These are phyloP conservation scores for Strix aluco DNA, from an alignment of 2,113 vertebrate genomes.

Conservation along the genomic window DNA sequence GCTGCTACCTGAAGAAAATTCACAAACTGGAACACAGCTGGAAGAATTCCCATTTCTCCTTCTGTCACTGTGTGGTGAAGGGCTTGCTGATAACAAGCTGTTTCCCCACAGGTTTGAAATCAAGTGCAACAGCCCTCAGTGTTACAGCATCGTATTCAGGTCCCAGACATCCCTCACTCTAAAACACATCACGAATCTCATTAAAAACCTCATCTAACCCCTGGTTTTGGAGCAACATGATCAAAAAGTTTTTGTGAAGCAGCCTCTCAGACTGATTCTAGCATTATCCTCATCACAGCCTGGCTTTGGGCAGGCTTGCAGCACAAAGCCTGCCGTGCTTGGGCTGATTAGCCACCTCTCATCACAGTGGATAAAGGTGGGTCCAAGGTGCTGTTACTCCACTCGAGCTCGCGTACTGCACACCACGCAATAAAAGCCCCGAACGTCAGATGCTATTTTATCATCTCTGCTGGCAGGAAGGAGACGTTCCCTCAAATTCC, in stretches of 20 bases:
- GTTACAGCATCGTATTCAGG: not conserved
- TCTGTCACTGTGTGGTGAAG: not conserved
- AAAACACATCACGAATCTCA: not conserved
- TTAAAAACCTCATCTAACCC: not conserved
- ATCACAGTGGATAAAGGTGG: not conserved
- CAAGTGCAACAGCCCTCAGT: not conserved
- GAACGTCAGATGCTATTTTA: not conserved
- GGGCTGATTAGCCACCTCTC: not conserved
- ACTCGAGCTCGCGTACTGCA: accelerated
- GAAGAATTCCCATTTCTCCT: not conserved
- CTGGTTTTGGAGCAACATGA: not conserved
- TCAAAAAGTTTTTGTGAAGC: not conserved
- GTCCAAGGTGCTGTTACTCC: not conserved
- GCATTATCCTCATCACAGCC: not conserved
- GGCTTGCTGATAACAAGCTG: not conserved
- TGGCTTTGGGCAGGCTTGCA: not conserved
- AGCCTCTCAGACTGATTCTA: not conserved
- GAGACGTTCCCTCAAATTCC: not conserved
- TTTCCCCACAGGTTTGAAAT: not conserved
- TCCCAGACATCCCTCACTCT: not conserved
- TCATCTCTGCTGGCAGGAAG: accelerated
- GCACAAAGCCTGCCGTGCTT: not conserved
- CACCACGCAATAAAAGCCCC: not conserved
- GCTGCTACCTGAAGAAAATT: not conserved
- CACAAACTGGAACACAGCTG: not conserved